phyloP scores from a whole-genome alignment of 2,797 vertebrate genomes.

The Chanos chanos region DNA sequence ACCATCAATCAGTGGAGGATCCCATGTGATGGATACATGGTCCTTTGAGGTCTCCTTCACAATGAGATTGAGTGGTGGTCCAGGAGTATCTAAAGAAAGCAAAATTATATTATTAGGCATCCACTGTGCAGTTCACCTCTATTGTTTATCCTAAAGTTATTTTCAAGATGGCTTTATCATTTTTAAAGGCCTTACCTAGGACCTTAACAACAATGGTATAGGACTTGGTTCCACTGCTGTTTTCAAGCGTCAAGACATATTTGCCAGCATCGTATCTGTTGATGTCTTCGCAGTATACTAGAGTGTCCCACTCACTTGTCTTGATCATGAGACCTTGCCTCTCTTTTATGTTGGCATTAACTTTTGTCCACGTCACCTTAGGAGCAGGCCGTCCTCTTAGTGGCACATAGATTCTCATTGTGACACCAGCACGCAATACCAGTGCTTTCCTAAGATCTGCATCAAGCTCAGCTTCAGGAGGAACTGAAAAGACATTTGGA shows the following conservation, averaged over 20 bases:
- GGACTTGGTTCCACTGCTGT: constrained; percentile 89
- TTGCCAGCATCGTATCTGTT: constrained; percentile 97
- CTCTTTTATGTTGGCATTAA: constrained; percentile 85
- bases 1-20: constrained; percentile 88
- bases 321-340: constrained; percentile 86
- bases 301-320: constrained; percentile 93
- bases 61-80: constrained; percentile 85
- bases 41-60: constrained; percentile 90
- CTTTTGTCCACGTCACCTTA: constrained; percentile 92
- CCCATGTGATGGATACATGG: constrained; percentile 90
- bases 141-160: neutral
- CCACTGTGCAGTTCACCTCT: neutral
- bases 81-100: constrained; percentile 83
- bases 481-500: constrained; percentile 65
- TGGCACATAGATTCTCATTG: constrained; percentile 95
- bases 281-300: constrained; percentile 87
- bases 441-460: constrained; percentile 92
- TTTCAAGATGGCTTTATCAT: neutral
- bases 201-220: constrained; percentile 96
- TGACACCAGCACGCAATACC: constrained; percentile 91
- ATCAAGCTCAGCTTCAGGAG: constrained; percentile 94
- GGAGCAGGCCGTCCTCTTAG: constrained; percentile 92
- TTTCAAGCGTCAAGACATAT: constrained; percentile 89
- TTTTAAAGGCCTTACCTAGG: constrained; percentile 76
- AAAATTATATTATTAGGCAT: constrained; percentile 23